These are phyloP conservation scores for Myripristis murdjan DNA, from an alignment of 2,797 vertebrate genomes.

Conservation along the genomic window DNA sequence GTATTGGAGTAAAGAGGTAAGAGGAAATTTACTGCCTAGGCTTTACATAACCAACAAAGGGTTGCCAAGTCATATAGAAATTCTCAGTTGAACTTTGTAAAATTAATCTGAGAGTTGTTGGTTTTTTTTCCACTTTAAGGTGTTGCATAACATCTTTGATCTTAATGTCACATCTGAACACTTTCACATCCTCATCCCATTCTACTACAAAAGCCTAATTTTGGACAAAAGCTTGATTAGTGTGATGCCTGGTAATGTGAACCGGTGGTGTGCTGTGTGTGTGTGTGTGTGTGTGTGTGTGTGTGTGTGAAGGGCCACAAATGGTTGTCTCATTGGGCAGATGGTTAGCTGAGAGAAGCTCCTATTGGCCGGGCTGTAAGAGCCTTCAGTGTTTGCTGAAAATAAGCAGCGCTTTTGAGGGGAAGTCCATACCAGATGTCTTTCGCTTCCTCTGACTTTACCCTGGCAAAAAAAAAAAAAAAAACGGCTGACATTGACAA, in stretches of 20 bases:
- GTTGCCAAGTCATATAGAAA: no score
- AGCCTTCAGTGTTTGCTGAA: slow-evolving; percentile 10
- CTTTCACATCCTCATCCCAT: not conserved
- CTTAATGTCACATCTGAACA: not conserved
- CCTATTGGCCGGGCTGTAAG: slow-evolving; percentile 35
- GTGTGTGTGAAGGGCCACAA: no score
- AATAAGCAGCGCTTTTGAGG: slow-evolving; percentile 50
- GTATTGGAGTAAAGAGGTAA: no score
- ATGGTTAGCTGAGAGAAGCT: slow-evolving; percentile 20
- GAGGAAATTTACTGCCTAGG: no score
- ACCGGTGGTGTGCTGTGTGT: slow-evolving; percentile 1
- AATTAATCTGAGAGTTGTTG: no score
- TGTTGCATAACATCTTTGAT: no score
- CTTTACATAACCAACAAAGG: no score
- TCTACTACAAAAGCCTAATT: not conserved
- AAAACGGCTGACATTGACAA: slow-evolving; percentile 21
- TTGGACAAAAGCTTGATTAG: not conserved
- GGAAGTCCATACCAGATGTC: slow-evolving; percentile 77
- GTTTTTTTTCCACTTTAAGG: no score
- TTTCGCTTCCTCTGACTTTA: slow-evolving; percentile 69
- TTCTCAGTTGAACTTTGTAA: no score
- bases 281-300: slow-evolving; percentile 7
- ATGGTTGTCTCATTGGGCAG: slow-evolving; percentile 58
- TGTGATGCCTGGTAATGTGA: not conserved
- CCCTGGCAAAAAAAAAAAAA: slow-evolving; percentile 2